phyloP scores from a whole-genome alignment of 2,113 vertebrate genomes.

The Engystomops pustulosus region DNA sequence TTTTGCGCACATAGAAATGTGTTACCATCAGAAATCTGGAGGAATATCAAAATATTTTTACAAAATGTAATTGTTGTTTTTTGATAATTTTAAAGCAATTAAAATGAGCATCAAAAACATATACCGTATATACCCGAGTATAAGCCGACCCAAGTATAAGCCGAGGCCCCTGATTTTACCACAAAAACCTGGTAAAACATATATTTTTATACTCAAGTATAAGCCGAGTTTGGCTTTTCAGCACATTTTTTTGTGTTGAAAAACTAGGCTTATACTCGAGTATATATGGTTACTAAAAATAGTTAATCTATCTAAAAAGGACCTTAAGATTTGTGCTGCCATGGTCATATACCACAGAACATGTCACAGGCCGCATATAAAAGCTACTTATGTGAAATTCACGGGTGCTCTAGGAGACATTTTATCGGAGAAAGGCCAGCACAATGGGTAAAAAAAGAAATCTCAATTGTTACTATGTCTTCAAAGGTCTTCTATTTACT shows the following conservation, averaged over 20 bases:
- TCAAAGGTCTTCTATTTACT: slow-evolving; percentile 93
- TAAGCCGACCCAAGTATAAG: too few relatives aligned
- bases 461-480: slow-evolving; percentile 90
- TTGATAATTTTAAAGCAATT: background rate
- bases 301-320: background rate
- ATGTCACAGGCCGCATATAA: slow-evolving; percentile 91
- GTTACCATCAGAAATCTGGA: background rate
- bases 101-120: background rate
- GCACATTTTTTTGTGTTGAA: too few relatives aligned
- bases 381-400: slow-evolving; percentile 98
- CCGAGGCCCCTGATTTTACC: too few relatives aligned
- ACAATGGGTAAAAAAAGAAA: slow-evolving; percentile 92
- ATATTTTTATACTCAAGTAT: too few relatives aligned
- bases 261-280: too few relatives aligned
- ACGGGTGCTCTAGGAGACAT: slow-evolving; percentile 91
- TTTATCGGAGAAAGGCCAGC: slow-evolving; percentile 85
- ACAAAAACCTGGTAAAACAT: too few relatives aligned
- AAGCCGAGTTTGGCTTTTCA: too few relatives aligned
- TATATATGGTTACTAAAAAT: too few relatives aligned
- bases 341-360: slow-evolving; percentile 79
- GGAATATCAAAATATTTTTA: background rate
- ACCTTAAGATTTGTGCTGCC: slow-evolving; percentile 71
- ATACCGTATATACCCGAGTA: too few relatives aligned
- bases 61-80: background rate
- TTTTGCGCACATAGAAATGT: background rate